These are phyloP conservation scores for Tinamus guttatus DNA, from an alignment of 2,113 vertebrate genomes.

Conservation along the genomic window DNA sequence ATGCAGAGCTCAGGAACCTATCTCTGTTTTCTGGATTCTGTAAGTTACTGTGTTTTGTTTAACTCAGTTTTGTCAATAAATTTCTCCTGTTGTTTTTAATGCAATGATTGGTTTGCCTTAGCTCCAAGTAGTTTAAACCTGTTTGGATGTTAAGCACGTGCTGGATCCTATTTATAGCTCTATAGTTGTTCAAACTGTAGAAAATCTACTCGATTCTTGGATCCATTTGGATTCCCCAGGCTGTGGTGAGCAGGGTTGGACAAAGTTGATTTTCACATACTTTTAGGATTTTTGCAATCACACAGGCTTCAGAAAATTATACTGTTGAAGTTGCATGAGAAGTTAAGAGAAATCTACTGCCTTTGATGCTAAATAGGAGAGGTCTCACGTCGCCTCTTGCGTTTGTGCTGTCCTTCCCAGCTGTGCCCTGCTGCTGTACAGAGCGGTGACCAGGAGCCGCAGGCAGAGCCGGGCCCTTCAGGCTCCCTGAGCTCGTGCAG, in stretches of 20 bases:
- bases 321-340: not conserved
- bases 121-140: not conserved
- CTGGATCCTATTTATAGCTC: not conserved
- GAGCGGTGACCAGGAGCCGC: not conserved
- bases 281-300: conserved; percentile 23
- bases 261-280: not conserved
- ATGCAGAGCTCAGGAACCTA: conserved; percentile 88
- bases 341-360: not conserved
- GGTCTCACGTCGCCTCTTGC: not conserved
- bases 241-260: not conserved
- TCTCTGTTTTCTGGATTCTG: conserved; percentile 96
- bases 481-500: conserved; percentile 19
- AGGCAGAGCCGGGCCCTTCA: conserved; percentile 9
- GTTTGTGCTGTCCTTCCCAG: not conserved
- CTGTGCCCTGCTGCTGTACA: not conserved
- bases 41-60: conserved; percentile 78
- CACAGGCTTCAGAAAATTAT: conserved; percentile 5
- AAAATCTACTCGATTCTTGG: not conserved
- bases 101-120: not conserved
- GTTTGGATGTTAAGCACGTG: not conserved
- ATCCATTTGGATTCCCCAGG: not conserved
- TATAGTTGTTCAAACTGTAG: not conserved
- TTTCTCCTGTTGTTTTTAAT: not conserved
- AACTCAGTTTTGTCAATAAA: not conserved
- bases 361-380: conserved; percentile 12